These are phyloP conservation scores for Acholoe squamosa DNA, from an alignment of 2,888 invertebrate genomes.

Conservation along the genomic window DNA sequence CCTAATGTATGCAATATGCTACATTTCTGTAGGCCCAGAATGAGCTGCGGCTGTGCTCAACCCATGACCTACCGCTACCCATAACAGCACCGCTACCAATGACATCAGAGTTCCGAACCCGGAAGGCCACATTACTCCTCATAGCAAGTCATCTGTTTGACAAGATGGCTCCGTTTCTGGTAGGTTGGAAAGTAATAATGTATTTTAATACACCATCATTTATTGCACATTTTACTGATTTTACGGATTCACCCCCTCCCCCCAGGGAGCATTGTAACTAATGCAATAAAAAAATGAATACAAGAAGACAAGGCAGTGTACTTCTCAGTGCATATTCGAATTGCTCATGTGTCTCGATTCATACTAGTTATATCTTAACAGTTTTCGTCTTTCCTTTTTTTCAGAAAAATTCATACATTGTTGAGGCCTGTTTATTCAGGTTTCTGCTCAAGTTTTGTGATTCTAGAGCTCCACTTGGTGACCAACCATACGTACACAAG, in stretches of 20 bases:
- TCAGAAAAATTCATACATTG: conserved; percentile 87
- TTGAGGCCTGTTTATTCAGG: conserved; percentile 88
- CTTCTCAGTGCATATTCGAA: too few species aligned
- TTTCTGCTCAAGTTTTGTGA: conserved; percentile 82
- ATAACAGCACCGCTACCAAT: conserved; percentile 36
- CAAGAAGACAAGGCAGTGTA: too few species aligned
- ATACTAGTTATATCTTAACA: too few species aligned
- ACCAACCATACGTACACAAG: conserved; percentile 74
- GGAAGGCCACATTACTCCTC: conserved; percentile 77
- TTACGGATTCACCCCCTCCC: too few species aligned
- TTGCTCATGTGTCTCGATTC: too few species aligned
- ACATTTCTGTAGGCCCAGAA: conserved; percentile 18
- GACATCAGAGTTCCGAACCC: conserved; percentile 72
- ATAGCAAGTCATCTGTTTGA: conserved; percentile 83
- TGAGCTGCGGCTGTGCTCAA: conserved; percentile 34
- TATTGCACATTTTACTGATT: too few species aligned
- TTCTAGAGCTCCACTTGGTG: conserved; percentile 73
- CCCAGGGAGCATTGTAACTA: too few species aligned
- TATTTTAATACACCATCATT: too few species aligned
- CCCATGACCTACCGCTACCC: conserved; percentile 50
- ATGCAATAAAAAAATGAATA: too few species aligned
- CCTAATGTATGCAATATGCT: too few species aligned
- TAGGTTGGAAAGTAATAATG: too few species aligned
- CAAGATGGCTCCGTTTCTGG: conserved; percentile 86
- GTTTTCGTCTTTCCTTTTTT: conserved; percentile 68